Base-by-base conservation (phyloP, 2,113 vertebrate genomes). In the Hyla sarda region DNA sequence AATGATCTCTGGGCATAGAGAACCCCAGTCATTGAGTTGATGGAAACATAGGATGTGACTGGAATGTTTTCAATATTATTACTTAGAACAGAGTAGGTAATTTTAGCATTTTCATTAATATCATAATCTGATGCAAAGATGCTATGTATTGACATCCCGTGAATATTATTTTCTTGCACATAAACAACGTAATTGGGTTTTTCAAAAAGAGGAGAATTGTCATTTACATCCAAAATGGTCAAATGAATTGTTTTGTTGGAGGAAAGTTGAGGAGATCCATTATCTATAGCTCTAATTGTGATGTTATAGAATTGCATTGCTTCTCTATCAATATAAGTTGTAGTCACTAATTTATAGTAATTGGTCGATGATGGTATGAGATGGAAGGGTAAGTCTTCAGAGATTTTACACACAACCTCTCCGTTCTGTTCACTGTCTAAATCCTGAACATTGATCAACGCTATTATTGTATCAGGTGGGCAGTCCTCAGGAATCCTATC, bases 401-500 rank as follows among this genome's bases (percentile, higher is more conserved):
- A 88, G 78, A 62, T 90, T 87, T 32, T 76, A 87, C 41, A 93
- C 86, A 21, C 85, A 73, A 94, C 84, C 2, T 92, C 82, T 0
- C 92, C 92, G 87, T 91, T 95, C 54, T 88, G 88, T 2, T 89
- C 92, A 16, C 91, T 93, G 37, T 94, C 92, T 21, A 87, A 85
- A 74, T 95, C 91, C 41, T 90, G 86, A 30, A 91, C 88, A 85
- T 90, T 93, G 34, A 91, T 89, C 50, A 93, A 86, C 0, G 87
- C 88, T 30, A 93, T 56, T 0, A 91, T 88, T 21, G 89, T 93
- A 19, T 83, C 72, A 11, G 82, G 72, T 56, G 73, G 71, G 0
- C 87, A 56, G 69, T 91, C 76, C 84, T 93, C 93, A 6, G 87
- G 82, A 88, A 96, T 79, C 41, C 41, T 41, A 41, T 2, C 89